A percentile compares a stretch with the other conserved stretches of the same genome.
Conservation (phyloP, 2,797 vertebrate genomes). For the Poecile montanus region DNA sequence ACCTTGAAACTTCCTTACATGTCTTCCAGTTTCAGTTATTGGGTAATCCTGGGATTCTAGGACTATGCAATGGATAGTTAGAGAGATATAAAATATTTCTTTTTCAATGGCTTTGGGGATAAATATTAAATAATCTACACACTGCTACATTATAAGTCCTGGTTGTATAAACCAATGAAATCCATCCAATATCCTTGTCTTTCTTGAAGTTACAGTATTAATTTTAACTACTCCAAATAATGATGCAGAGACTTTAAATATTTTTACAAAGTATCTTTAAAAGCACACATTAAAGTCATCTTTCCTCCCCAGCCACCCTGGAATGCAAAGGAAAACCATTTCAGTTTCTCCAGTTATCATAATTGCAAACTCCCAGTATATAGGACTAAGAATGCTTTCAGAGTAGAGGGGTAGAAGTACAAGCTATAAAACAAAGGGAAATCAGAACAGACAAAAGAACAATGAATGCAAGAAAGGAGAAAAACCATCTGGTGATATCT, state of each 20-base stretch:
- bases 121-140: neutral
- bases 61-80: neutral
- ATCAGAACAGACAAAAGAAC: neutral
- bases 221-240: neutral
- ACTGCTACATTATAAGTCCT: neutral
- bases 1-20: neutral
- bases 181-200: neutral
- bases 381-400: neutral
- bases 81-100: neutral
- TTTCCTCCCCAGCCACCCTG: rapidly evolving
- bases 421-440: neutral
- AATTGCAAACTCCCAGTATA: neutral
- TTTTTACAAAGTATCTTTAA: neutral
- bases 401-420: neutral
- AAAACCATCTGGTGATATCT: neutral
- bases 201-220: neutral
- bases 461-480: neutral
- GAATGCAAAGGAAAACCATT: neutral
- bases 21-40: neutral
- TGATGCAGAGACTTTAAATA: neutral
- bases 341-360: neutral
- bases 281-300: neutral
- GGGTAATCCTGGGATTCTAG: neutral
- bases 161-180: neutral
- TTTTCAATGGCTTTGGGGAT: neutral